Evolutionary conservation across 2,888 invertebrate genomes (phyloP).

Genomic region (Mycalesis mineus): DNA sequence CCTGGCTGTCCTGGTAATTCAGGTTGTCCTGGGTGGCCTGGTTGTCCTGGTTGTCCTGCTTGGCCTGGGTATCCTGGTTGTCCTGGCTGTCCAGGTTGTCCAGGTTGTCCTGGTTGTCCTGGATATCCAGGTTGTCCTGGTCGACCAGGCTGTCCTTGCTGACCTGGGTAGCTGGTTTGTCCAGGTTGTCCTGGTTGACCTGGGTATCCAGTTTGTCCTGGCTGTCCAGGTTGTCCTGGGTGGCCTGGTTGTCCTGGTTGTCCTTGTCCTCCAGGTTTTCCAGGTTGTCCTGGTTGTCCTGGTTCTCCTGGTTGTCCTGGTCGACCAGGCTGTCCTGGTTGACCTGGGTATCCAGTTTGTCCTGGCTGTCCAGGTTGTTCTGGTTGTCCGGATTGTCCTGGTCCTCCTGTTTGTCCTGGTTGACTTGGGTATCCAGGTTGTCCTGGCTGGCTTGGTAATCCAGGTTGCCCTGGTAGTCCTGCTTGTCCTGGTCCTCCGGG

Average conservation of each 20-base stretch:
- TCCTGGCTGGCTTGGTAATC: constrained; percentile 24
- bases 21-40: constrained; percentile 21
- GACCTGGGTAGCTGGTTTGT: constrained; percentile 29
- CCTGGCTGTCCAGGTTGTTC: constrained; percentile 24
- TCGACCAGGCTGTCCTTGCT: constrained; percentile 41
- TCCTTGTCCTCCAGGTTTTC: constrained; percentile 29
- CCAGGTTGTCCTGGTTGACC: constrained; percentile 29
- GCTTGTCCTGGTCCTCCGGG: constrained; percentile 26
- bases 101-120: constrained; percentile 27
- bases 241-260: constrained; percentile 42
- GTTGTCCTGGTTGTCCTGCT: constrained; percentile 20
- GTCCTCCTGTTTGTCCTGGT: constrained; percentile 31
- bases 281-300: constrained; percentile 17
- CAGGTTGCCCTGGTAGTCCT: too few species aligned
- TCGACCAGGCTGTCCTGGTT: background rate
- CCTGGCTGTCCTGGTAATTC: constrained; percentile 22
- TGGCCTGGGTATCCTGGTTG: constrained; percentile 21
- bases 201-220: constrained; percentile 17
- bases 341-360: constrained; percentile 19
- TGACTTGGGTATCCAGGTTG: constrained; percentile 27
- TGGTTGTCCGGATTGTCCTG: constrained; percentile 24
- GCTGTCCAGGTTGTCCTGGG: constrained; percentile 35
- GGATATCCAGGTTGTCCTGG: constrained; percentile 32
- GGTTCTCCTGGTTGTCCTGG: constrained; percentile 2
- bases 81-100: constrained; percentile 25